Evolutionary conservation across 2,888 invertebrate genomes (phyloP), one percentile per base, ranked within the genome.

Genomic region (Sipunculus nudus): DNA sequence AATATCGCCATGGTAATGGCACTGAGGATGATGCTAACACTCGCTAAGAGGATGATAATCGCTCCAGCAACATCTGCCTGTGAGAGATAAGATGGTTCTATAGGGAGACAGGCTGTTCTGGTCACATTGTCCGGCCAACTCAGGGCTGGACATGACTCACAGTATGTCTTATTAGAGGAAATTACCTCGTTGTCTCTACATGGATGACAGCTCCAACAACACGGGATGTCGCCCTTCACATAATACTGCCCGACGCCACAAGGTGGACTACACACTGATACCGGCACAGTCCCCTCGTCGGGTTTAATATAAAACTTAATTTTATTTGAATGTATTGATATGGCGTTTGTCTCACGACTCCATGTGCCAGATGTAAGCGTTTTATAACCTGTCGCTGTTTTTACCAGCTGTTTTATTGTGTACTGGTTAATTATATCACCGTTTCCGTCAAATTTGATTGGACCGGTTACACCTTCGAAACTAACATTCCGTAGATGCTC

Each of bases 361-460:
- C 59, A 59, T 21, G n/a, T 25, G 5, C 59, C 59, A 5, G 25
- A 39, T n/a, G 55, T 35, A n/a, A n/a, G n/a, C 16, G 47, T 38
- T 16, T 54, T 8, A 8, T 23, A 31, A 3, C 26, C 53, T 10
- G 46, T 43, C 6, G 21, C 32, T 5, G 35, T 48, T 26, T 41
- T n/a, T 41, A 65, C 54, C 49, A 72, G 75, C 54, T 76, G 75
- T n/a, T 53, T 60, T 19, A 78, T 54, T 16, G 66, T 63, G 29
- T 73, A 73, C 38, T 66, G 63, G 2, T 73, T 71, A 35, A 74
- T 59, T 2, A 73, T 61, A 46, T 77, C 75, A 0, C 77, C 77
- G 25, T 74, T 62, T 41, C 66, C 59, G 57, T 75, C 73, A 53
- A 78, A 77, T 19, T 63, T 56, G 32, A 75, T 64, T 26, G 67